Evolutionary conservation across 2,113 vertebrate species (phyloP), one percentile per base, ranked within the genome.

Genomic region (Entomyzon cyanotis): DNA sequence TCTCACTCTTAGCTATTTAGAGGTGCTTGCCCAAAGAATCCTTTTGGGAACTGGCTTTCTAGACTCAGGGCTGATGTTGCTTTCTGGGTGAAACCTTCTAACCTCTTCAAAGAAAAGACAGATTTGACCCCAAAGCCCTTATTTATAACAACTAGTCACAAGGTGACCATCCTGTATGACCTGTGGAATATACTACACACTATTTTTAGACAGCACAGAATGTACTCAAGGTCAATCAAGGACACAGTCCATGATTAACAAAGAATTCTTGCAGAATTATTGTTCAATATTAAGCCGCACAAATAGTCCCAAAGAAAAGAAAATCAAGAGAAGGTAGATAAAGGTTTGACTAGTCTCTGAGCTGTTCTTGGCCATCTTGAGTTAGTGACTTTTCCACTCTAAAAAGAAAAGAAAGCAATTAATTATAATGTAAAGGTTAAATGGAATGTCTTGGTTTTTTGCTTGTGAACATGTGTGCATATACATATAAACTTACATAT

Each of bases 81-180:
- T 98, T 98, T 98, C 97, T 95, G 96, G 96, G 96, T 97, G 96
- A 98, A 98, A 91, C 92, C 84, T 97, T 97, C 95, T 93, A 97
- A 97, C 80, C 91, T 97, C 98, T 98, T 97, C 95, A 98, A 98
- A 98, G 97, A 97, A 93, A 88, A 98, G 95, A 96, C 93, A 96
- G 93, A 69, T 97, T 97, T 98, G 97, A 98, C 97, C 98, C 95
- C 84, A 95, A 93, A 98, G 97, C 96, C 96, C 97, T 98, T 98
- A 97, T 97, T 97, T 97, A 97, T 97, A 98, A 96, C 92, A 98
- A 89, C 85, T 56, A 97, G 87, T 97, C 96, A 97, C 88, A 96
- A 97, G 93, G 95, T 97, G 96, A 86, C 91, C 70, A 46, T 97
- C 93, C 82, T 95, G 84, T 73, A 89, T 92, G 98, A 98, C 97